phyloP scores from a whole-genome alignment of 2,113 vertebrate species.

The Misgurnus mizolepis region DNA sequence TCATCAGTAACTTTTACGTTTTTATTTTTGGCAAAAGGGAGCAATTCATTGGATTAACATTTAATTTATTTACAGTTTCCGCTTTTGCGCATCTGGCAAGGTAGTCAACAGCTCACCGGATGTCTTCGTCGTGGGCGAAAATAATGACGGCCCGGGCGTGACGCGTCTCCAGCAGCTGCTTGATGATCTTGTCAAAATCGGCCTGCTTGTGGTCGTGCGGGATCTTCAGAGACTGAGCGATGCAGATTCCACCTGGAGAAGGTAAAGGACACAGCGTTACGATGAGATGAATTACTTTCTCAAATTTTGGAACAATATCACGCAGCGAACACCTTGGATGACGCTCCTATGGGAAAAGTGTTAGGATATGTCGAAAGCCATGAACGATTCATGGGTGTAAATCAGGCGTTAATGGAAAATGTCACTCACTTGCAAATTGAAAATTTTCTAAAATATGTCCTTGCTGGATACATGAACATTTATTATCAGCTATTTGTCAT shows the following conservation, averaged over 20 bases:
- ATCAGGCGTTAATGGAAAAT: neutral
- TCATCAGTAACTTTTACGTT: constrained; percentile 1
- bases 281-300: neutral
- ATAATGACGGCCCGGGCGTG: constrained; percentile 87
- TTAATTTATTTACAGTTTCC: neutral
- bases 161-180: constrained; percentile 85
- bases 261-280: neutral
- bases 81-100: neutral
- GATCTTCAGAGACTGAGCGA: constrained; percentile 95
- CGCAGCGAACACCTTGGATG: neutral
- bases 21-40: constrained; percentile 4
- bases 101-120: constrained; percentile 76
- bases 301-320: neutral
- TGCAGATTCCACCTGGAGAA: constrained; percentile 89
- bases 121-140: constrained; percentile 93
- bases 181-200: constrained; percentile 91
- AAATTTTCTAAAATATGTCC: neutral
- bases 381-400: neutral
- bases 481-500: too few relatives aligned
- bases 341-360: neutral
- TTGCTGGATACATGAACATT: neutral
- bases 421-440: neutral
- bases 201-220: constrained; percentile 84
- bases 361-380: neutral
- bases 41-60: neutral